Base-by-base conservation (phyloP, 64 coral and sea anemone species). In the Montipora sp. region DNA sequence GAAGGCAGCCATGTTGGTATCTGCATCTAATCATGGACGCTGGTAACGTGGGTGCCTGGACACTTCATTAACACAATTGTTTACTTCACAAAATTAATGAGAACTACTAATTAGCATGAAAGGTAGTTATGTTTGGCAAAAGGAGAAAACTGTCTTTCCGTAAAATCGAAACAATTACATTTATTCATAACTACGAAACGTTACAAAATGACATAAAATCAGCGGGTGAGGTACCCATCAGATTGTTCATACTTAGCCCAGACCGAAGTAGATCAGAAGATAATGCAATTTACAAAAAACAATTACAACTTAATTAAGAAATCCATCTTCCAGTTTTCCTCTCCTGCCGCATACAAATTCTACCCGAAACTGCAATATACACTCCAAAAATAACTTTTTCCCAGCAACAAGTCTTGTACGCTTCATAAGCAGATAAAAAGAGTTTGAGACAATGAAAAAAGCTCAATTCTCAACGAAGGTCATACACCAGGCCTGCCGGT, bases 401-500 rank as follows among this genome's bases (percentile, higher is more conserved):
- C 15, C 61, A 66, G 16, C 61, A 66, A 66, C 15, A 18, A 66
- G 51, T 55, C 16, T 66, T 66, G 12, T 66, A 14, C 61, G 51
- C 1, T 36, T 36, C 36, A 66, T 14, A 66, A 66, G 61, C 61
- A 66, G 4, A 66, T 66, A 14, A 66, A 15, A 66, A 55, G 10
- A 5, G 51, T 2, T 66, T 14, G 15, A 66, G 3, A 66, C 11
- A 66, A 66, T 66, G 12, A 36, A 36, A 2, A 36, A 36, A 36
- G 36, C 36, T 45, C 1, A 19, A 55, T 16, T 83, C 7, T 14
- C 60, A n/a, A 68, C 46, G 3, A 70, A 71, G 14, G 3, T 67
- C 16, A 50, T 48, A 13, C 66, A 85, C 63, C 82, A 70, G 82
- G 46, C 82, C 82, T 49, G 82, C 82, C 61, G 66, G 65, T 85